phyloP scores from a whole-genome alignment of 2,888 invertebrate species.

The Caenorhabditis macrosperma region DNA sequence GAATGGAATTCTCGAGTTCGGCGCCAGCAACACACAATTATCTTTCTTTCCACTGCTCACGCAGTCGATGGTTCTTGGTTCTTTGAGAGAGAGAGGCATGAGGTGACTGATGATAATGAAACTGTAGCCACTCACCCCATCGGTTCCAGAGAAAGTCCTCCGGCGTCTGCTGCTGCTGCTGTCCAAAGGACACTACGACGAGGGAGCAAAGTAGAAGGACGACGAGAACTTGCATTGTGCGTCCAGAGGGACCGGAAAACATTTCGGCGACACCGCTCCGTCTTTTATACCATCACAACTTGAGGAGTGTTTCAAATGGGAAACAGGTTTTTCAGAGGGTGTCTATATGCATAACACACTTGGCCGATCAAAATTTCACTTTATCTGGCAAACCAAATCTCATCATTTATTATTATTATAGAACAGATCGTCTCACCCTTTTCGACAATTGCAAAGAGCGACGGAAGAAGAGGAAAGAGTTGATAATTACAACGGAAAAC shows the following conservation, averaged over 20 bases:
- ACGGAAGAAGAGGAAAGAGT: not conserved
- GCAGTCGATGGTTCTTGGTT: constrained; percentile 77
- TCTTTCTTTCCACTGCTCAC: constrained; percentile 64
- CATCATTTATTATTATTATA: constrained; percentile 49
- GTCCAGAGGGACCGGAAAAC: not conserved
- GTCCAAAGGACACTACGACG: constrained; percentile 10
- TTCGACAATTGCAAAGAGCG: constrained; percentile 30
- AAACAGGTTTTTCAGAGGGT: constrained; percentile 35
- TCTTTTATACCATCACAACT: constrained; percentile 42
- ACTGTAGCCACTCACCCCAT: constrained; percentile 58
- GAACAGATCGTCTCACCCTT: constrained; percentile 55
- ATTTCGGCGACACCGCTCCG: constrained; percentile 6
- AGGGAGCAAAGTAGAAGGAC: not conserved
- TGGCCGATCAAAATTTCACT: constrained; percentile 45
- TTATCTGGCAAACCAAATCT: constrained; percentile 44
- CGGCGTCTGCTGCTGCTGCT: constrained; percentile 32
- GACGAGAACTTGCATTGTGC: constrained; percentile 22
- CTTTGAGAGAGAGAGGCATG: constrained; percentile 53
- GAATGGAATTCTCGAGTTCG: constrained; percentile 68
- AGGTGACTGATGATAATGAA: not conserved
- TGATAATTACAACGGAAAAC: not conserved
- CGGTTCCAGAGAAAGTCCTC: constrained; percentile 64
- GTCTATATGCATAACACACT: constrained; percentile 14
- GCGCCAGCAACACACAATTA: constrained; percentile 71
- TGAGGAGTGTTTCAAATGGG: constrained; percentile 31